A percentile compares a stretch with the other conserved stretches of the same genome.
phyloP scores from a whole-genome alignment of 2,113 vertebrate genomes.

The Leptocoma aspasia region DNA sequence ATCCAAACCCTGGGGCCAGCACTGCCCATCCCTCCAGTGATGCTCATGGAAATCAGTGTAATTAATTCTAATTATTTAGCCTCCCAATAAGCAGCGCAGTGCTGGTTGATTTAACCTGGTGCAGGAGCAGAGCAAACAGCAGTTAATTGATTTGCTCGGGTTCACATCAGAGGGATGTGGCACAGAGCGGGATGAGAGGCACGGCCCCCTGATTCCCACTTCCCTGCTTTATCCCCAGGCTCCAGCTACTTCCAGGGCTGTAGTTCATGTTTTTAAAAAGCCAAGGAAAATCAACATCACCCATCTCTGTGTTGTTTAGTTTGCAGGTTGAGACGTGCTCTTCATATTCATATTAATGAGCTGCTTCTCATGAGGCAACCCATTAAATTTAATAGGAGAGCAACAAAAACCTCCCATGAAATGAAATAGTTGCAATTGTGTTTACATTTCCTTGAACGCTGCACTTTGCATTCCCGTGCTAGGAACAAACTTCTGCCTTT shows the following conservation, averaged over 20 bases:
- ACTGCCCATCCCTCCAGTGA: not conserved
- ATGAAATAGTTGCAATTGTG: conserved; percentile 29
- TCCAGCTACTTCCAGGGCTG: not conserved
- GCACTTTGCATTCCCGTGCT: not conserved
- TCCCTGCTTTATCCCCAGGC: not conserved
- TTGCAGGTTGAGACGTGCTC: conserved; percentile 17
- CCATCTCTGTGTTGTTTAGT: not conserved
- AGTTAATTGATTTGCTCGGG: conserved; percentile 11
- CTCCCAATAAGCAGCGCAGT: not conserved
- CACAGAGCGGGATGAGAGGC: not conserved
- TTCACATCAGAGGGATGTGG: not conserved
- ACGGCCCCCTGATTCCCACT: not conserved
- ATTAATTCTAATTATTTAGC: not conserved
- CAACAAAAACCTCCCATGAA: conserved; percentile 51
- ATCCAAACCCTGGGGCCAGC: not conserved
- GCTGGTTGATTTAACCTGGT: not conserved
- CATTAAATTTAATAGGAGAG: conserved; percentile 60
- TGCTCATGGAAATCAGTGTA: not conserved
- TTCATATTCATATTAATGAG: conserved; percentile 58
- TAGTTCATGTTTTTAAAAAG: not conserved
- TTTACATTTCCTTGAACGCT: conserved; percentile 13
- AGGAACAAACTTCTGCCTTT: not conserved
- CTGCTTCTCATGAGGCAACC: conserved; percentile 54
- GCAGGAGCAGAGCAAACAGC: conserved; percentile 1
- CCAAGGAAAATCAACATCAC: conserved; percentile 19